Conservation (phyloP, 2,888 invertebrate genomes). For the Amblyteles armatorius region DNA sequence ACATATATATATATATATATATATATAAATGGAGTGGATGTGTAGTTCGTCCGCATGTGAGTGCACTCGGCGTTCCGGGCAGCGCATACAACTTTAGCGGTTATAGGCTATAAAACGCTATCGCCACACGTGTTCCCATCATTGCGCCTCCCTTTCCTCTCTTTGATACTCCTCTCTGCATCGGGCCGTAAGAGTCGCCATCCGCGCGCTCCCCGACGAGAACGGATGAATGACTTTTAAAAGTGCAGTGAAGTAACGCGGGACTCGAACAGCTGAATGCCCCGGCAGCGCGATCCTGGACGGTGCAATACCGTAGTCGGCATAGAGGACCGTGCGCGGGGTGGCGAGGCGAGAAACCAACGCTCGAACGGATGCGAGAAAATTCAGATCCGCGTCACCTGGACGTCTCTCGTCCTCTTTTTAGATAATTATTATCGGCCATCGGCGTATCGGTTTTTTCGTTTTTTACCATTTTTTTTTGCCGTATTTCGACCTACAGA, state of each 20-base stretch:
- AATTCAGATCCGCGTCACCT: conserved; percentile 33
- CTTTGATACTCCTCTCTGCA: conserved; percentile 21
- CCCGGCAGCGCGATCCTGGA: neutral
- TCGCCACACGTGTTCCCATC: conserved; percentile 32
- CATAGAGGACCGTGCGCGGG: conserved; percentile 13
- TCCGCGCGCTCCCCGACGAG: conserved; percentile 20
- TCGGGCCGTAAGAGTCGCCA: conserved; percentile 20
- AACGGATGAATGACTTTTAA: conserved; percentile 59
- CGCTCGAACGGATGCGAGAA: conserved; percentile 57
- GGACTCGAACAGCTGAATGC: conserved; percentile 42
- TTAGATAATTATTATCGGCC: conserved; percentile 1
- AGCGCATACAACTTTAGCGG: conserved; percentile 6
- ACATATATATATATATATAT: neutral
- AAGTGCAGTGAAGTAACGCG: conserved; percentile 59
- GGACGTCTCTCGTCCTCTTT: neutral
- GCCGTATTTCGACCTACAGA: too few relatives aligned
- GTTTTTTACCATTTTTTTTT: too few relatives aligned
- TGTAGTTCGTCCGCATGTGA: conserved; percentile 1
- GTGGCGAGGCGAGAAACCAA: conserved; percentile 45
- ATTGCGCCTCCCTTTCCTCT: conserved; percentile 18
- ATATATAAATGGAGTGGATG: too few relatives aligned
- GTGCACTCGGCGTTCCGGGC: neutral
- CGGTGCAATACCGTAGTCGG: neutral
- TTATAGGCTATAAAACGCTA: conserved; percentile 11
- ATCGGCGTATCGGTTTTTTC: conserved; percentile 7